A percentile compares a stretch with the other conserved stretches of the same genome.
Evolutionary conservation across 2,113 vertebrate species (phyloP).

Genomic region (Chrysemys picta): DNA sequence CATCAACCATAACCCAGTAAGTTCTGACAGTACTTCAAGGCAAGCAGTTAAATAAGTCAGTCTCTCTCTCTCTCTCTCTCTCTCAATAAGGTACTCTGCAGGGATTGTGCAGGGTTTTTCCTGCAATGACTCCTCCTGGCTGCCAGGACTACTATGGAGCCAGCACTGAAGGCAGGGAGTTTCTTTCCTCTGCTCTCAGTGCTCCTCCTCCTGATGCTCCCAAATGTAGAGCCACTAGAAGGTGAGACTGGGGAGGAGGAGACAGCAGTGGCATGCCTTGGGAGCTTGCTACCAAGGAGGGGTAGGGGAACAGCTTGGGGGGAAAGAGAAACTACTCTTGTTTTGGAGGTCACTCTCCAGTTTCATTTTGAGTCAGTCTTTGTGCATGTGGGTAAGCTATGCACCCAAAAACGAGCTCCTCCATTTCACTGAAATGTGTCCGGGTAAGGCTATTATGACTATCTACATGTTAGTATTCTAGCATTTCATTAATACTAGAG

Average conservation of each 20-base stretch:
- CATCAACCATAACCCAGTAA: neutral
- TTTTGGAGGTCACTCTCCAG: neutral
- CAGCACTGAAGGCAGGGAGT: neutral
- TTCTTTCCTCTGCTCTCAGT: neutral
- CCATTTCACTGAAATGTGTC: neutral
- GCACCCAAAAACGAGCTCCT: no score
- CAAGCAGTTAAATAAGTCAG: neutral
- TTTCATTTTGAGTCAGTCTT: neutral
- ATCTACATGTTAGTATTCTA: no score
- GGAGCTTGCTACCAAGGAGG: fast-evolving
- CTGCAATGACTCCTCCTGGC: neutral
- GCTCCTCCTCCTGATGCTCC: fast-evolving
- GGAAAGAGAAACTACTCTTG: neutral
- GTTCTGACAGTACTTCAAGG: neutral
- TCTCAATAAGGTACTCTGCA: neutral
- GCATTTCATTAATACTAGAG: no score
- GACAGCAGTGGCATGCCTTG: neutral
- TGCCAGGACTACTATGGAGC: neutral
- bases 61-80: no score
- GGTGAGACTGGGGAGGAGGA: fast-evolving
- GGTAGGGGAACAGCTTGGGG: neutral
- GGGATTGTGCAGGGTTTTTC: neutral
- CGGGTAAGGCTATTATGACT: neutral
- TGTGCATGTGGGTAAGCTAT: no score
- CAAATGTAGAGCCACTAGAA: neutral